Conservation (phyloP, 2,797 vertebrate species). For the Xenentodon cancila region DNA sequence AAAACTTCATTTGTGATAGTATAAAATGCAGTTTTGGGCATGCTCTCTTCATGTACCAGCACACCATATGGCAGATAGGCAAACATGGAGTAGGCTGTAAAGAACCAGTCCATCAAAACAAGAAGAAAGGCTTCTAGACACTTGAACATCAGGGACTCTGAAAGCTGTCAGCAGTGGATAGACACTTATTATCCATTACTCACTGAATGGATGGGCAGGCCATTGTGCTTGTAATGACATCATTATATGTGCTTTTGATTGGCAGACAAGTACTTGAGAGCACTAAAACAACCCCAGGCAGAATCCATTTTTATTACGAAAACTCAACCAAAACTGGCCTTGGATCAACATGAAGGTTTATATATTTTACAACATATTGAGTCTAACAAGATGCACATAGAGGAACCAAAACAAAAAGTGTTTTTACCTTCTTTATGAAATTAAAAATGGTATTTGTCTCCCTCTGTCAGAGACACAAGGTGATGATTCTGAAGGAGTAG, state of each 20-base stretch:
- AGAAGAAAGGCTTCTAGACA: conserved; percentile 68
- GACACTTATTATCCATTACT: conserved; percentile 44
- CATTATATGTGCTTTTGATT: conserved; percentile 37
- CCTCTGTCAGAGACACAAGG: background rate
- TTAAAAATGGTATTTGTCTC: background rate
- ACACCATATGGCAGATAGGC: conserved; percentile 84
- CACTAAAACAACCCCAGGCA: conserved; percentile 22
- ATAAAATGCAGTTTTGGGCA: conserved; percentile 38
- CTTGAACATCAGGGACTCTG: conserved; percentile 56
- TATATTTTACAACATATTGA: background rate
- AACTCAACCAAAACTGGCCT: conserved; percentile 3
- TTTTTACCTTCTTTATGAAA: background rate
- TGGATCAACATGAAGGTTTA: background rate
- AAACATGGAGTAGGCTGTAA: conserved; percentile 42
- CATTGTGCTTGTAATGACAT: conserved; percentile 44
- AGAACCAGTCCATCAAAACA: conserved; percentile 66
- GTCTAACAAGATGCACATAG: background rate
- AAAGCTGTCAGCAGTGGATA: conserved; percentile 57
- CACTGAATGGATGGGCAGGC: conserved; percentile 42
- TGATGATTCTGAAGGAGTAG: conserved; percentile 8
- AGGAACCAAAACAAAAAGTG: background rate
- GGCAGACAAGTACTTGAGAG: conserved; percentile 3
- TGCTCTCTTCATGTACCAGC: conserved; percentile 47
- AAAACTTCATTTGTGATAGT: conserved; percentile 26
- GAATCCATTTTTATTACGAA: conserved; percentile 13